Conservation (phyloP, 2,888 invertebrate species). For the Seira sanloemensis region DNA sequence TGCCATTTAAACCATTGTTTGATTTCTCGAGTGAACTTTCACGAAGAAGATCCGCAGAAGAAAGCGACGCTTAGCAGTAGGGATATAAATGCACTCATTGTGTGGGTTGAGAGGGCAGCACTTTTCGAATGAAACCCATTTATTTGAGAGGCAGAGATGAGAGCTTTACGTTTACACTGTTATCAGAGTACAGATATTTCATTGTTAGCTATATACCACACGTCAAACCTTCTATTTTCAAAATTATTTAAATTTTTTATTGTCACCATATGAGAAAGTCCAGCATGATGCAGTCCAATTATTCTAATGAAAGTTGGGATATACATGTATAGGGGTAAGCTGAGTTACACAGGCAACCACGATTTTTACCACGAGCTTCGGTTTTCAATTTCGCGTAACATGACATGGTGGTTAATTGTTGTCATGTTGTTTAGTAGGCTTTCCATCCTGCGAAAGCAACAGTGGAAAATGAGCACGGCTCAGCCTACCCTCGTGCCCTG, state of each 20-base stretch:
- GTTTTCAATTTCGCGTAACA: not conserved
- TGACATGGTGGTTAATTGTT: conserved; percentile 8
- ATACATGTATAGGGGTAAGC: not conserved
- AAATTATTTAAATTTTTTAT: too few relatives aligned
- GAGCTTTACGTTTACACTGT: too few relatives aligned
- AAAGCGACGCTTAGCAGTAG: not conserved
- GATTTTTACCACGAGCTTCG: not conserved
- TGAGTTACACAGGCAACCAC: not conserved
- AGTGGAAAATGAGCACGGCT: not conserved
- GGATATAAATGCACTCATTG: conserved; percentile 11
- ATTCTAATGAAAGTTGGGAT: conserved; percentile 5
- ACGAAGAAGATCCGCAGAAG: not conserved
- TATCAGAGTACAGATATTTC: too few relatives aligned
- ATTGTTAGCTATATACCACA: too few relatives aligned
- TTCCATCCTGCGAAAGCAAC: not conserved
- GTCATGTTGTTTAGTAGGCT: conserved; percentile 2
- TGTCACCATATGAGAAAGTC: too few relatives aligned
- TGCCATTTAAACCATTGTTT: conserved; percentile 39
- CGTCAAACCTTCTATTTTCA: too few relatives aligned
- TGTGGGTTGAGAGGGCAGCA: too few relatives aligned
- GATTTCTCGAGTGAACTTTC: conserved; percentile 34
- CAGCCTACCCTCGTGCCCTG: not conserved
- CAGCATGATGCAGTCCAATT: not conserved
- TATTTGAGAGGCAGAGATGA: too few relatives aligned
- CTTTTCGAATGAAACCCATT: too few relatives aligned